phyloP scores from a whole-genome alignment of 2,797 vertebrate species.

The Labeo calbasu region DNA sequence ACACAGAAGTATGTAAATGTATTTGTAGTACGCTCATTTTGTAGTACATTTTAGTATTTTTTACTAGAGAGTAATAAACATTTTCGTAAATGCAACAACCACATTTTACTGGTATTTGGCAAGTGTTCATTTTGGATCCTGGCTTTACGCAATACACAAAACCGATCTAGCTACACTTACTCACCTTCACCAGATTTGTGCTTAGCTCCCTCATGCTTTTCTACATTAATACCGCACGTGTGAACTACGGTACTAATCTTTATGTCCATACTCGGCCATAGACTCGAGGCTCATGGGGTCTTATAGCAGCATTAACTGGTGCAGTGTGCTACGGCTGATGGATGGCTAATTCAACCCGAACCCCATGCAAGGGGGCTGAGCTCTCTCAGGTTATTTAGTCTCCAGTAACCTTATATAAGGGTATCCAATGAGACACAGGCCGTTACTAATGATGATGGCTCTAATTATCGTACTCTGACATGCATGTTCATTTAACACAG shows the following conservation, averaged over 20 bases:
- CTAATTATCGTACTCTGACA: constrained; percentile 74
- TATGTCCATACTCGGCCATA: constrained; percentile 59
- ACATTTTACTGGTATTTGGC: neutral
- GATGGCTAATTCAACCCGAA: constrained; percentile 60
- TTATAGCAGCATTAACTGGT: constrained; percentile 60
- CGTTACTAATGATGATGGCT: constrained; percentile 71
- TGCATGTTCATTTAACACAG: constrained; percentile 72
- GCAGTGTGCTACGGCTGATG: constrained; percentile 69
- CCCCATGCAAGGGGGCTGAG: constrained; percentile 32
- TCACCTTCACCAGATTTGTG: neutral
- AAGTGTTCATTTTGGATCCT: neutral
- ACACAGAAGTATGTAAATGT: no score
- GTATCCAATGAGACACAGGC: constrained; percentile 63
- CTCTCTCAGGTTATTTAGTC: constrained; percentile 66
- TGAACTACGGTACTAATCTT: constrained; percentile 53
- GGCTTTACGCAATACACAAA: neutral
- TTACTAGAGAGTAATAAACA: neutral
- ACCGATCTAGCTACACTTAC: neutral
- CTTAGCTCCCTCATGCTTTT: constrained; percentile 1
- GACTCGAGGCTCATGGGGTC: constrained; percentile 28
- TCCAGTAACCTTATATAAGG: constrained; percentile 70
- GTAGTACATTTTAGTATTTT: no score
- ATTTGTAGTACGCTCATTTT: no score
- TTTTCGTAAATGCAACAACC: neutral
- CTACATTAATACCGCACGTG: constrained; percentile 15